Conservation (phyloP, 2,797 vertebrate species). For the Lycodopsis pacificus region DNA sequence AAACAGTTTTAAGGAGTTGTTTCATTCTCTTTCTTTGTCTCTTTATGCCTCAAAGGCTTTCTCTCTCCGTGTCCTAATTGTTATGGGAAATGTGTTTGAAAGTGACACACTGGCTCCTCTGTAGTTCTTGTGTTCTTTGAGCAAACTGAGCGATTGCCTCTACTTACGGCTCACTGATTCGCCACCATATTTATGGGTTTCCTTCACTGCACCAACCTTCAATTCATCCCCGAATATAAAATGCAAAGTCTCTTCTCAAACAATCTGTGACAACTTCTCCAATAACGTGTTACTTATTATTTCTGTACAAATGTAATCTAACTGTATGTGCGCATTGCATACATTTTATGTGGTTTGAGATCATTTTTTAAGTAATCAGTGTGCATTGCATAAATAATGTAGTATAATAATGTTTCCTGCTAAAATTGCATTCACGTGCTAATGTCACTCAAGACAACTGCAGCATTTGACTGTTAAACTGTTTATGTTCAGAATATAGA, state of each 20-base stretch:
- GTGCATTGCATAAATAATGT: background rate
- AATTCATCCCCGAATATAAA: background rate
- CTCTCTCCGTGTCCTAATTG: background rate
- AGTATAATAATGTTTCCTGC: background rate
- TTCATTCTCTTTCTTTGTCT: conserved; percentile 23
- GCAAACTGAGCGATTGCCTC: background rate
- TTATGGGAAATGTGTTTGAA: background rate
- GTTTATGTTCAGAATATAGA: background rate
- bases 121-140: background rate
- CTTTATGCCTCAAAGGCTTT: conserved; percentile 10
- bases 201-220: background rate
- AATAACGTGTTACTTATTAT: background rate
- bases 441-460: background rate
- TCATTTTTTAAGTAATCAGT: background rate
- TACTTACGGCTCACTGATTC: background rate
- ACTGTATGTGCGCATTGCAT: background rate
- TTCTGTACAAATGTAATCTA: background rate
- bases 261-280: background rate
- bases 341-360: background rate
- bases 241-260: background rate
- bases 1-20: conserved; percentile 25
- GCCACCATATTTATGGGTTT: background rate
- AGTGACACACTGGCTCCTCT: background rate
- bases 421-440: background rate
- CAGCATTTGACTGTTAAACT: background rate